Evolutionary conservation across 2,797 vertebrate genomes (phyloP).

Genomic region (Hirundo rustica): DNA sequence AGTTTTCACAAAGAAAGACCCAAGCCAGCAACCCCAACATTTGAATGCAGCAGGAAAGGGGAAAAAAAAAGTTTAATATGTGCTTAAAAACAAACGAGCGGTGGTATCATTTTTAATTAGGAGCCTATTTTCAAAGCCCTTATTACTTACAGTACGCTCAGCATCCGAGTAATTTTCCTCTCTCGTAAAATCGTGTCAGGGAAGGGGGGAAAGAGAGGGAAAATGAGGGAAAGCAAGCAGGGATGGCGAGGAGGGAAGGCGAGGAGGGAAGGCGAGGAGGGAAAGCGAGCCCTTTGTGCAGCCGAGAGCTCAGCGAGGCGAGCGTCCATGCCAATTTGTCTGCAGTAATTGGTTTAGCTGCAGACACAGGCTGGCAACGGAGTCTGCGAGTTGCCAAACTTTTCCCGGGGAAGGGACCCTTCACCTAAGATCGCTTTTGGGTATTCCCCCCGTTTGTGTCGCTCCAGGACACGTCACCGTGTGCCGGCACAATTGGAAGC

Average conservation of each 20-base stretch:
- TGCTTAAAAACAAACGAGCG: conserved; percentile 41
- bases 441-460: fast-evolving
- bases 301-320: not conserved
- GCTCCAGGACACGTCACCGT: fast-evolving
- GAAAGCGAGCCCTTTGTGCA: conserved; percentile 5
- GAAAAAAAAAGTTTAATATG: conserved; percentile 30
- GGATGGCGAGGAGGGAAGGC: not conserved
- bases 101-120: conserved; percentile 56
- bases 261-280: not conserved
- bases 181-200: conserved; percentile 44
- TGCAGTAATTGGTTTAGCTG: conserved; percentile 38
- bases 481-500: not conserved
- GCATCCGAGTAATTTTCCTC: conserved; percentile 52
- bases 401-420: not conserved
- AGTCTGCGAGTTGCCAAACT: not conserved
- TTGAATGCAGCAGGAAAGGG: conserved; percentile 7
- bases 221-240: not conserved
- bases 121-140: conserved; percentile 48
- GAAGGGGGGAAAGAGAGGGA: conserved; percentile 19
- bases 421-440: not conserved
- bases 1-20: conserved; percentile 3
- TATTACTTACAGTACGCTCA: conserved; percentile 51
- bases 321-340: conserved; percentile 36
- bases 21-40: conserved; percentile 17
- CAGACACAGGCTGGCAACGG: not conserved